Base-by-base conservation (phyloP, 2,113 vertebrate genomes). In the Micronisus gabar region DNA sequence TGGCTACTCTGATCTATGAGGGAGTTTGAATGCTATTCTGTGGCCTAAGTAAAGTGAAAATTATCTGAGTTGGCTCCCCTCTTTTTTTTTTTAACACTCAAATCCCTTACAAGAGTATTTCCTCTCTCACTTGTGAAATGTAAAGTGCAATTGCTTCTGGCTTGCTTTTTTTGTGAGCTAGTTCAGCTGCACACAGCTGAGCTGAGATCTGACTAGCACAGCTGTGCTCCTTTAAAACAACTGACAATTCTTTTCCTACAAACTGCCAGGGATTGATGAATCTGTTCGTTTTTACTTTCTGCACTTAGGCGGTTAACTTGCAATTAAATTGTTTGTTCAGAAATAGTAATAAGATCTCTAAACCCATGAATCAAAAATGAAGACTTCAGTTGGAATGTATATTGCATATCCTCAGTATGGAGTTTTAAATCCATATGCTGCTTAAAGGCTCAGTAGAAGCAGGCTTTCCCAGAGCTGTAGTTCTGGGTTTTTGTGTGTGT, bases 161-260 rank as follows among this genome's bases (percentile, higher is more conserved):
- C 29, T 83, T 80, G 11, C 9, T 61, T 91, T 89, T 91, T 81
- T 75, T 72, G 63, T 68, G 61, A 68, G 59, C 68, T 65, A 68
- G 52, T 81, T 95, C 75, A 92, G 86, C 86, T 96, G 92, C 59
- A 45, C 14, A 52, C 41, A 88, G 68, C 73, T 50, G n/a, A 92
- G 82, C 70, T 0, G 26, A 83, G 48, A 84, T 84, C 45, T 91
- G 52, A 58, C 47, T 67, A 92, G 65, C 43, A 61, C 61, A 96
- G 80, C 88, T 95, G 83, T 71, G 80, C 47, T 88, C 43, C 72
- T 95, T 79, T 91, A 48, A 74, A 95, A 95, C 34, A 75, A 95
- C 29, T 81, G 26, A 48, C 40, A 41, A 6, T 68, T 56, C 4
- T 74, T 88, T 89, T 47, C 47, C 40, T 86, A 40, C 32, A 59